Percentiles rank a stretch among this genome's conserved stretches.
Evolutionary conservation across 2,113 vertebrate genomes (phyloP).

Genomic region (Emydura subglobosa): DNA sequence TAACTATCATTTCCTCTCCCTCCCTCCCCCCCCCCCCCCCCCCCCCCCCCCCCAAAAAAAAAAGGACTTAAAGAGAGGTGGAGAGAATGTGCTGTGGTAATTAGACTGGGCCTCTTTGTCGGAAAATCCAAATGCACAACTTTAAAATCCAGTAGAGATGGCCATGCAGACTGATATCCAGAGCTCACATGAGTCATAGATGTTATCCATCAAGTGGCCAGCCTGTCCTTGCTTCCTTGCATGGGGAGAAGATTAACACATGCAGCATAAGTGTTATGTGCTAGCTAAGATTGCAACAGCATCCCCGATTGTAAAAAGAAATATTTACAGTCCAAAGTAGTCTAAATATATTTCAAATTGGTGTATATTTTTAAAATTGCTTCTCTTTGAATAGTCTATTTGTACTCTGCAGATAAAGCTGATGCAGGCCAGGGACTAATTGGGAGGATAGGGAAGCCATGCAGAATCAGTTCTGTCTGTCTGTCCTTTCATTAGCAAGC

Average conservation of each 20-base stretch:
- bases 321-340: background rate
- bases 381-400: background rate
- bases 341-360: background rate
- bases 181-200: fast-evolving
- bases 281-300: background rate
- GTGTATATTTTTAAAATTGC: background rate
- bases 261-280: background rate
- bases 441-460: background rate
- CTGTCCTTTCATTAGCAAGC: background rate
- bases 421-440: background rate
- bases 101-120: background rate
- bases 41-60: too few species aligned
- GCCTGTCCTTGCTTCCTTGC: fast-evolving
- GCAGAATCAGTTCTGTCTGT: background rate
- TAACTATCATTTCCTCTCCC: background rate
- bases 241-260: fast-evolving
- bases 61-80: background rate
- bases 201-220: background rate
- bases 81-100: background rate
- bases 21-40: background rate
- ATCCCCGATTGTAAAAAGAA: background rate
- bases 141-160: background rate
- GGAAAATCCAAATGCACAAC: fast-evolving
- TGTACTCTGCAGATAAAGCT: fast-evolving
- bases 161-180: background rate